Conservation (phyloP, 2,113 vertebrate genomes). For the Symphodus melops region DNA sequence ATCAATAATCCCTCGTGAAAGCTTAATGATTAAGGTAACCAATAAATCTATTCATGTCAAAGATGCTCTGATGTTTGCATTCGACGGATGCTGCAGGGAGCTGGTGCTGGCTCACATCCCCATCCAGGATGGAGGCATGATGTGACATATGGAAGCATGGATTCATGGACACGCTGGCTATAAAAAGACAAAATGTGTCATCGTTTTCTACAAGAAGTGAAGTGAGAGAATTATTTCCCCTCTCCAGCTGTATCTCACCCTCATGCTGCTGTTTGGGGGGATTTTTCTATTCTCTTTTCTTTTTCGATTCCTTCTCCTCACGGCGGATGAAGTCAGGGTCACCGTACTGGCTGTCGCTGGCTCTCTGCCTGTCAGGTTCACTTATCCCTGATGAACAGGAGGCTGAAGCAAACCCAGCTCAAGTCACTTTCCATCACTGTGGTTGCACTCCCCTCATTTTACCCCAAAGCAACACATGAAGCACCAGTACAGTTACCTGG, state of each 20-base stretch:
- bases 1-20: slow-evolving; percentile 5
- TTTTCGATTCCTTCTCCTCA: slow-evolving; percentile 14
- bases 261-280: background rate
- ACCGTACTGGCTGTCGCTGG: slow-evolving; percentile 22
- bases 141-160: slow-evolving; percentile 36
- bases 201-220: slow-evolving; percentile 1
- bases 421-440: slow-evolving; percentile 57
- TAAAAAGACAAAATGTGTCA: slow-evolving; percentile 27
- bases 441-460: slow-evolving; percentile 28
- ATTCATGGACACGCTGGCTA: slow-evolving; percentile 34
- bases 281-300: slow-evolving; percentile 12
- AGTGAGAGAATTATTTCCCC: slow-evolving; percentile 13
- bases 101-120: slow-evolving; percentile 24
- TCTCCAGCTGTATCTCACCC: background rate
- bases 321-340: slow-evolving; percentile 22
- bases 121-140: slow-evolving; percentile 27
- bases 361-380: slow-evolving; percentile 55
- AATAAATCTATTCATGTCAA: slow-evolving; percentile 23
- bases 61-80: background rate
- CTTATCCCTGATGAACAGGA: slow-evolving; percentile 50
- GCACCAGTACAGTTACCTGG: slow-evolving; percentile 11
- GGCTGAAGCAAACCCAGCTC: slow-evolving; percentile 41
- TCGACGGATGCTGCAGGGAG: background rate
- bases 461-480: slow-evolving; percentile 21
- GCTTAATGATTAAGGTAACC: slow-evolving; percentile 22